A percentile compares a stretch with the other conserved stretches of the same genome.
Evolutionary conservation across 2,888 invertebrate genomes (phyloP).

Genomic region (Melitaea athalia): DNA sequence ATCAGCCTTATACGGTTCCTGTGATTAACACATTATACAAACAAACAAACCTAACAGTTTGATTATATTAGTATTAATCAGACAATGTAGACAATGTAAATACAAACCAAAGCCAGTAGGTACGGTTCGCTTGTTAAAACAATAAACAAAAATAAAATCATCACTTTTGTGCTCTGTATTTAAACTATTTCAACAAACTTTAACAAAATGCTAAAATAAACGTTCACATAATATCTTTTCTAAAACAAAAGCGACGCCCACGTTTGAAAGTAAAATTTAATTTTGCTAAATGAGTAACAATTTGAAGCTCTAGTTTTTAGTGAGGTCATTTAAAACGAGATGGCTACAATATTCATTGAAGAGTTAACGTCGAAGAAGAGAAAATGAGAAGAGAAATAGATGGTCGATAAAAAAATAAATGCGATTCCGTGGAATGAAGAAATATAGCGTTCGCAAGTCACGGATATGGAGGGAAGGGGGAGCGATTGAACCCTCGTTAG

Average conservation of each 20-base stretch:
- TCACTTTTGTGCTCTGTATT: background rate
- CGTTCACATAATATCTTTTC: background rate
- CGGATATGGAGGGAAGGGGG: conserved; percentile 45
- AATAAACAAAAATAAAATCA: background rate
- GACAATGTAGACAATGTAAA: background rate
- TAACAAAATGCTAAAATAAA: background rate
- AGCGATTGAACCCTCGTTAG: conserved; percentile 52
- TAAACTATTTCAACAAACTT: background rate
- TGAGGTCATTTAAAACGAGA: conserved; percentile 2
- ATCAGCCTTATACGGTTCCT: too few species aligned
- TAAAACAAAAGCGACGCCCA: conserved; percentile 1
- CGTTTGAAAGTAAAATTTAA: conserved; percentile 6
- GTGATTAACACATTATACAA: too few species aligned
- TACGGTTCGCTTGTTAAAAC: background rate
- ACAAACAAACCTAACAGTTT: too few species aligned
- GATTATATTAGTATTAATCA: background rate
- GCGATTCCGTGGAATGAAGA: conserved; percentile 57
- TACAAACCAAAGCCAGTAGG: background rate
- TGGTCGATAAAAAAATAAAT: conserved; percentile 49
- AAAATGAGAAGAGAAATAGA: conserved; percentile 17
- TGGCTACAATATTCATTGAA: conserved; percentile 4
- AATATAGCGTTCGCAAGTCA: conserved; percentile 52
- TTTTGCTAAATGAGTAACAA: conserved; percentile 12
- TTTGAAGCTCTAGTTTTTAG: conserved; percentile 6
- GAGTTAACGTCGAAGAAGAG: conserved; percentile 28